A percentile compares a stretch with the other conserved stretches of the same genome.
Evolutionary conservation across 1,140 invertebrate genomes (phyloP).

Genomic region (Hydropsyche tenuis): DNA sequence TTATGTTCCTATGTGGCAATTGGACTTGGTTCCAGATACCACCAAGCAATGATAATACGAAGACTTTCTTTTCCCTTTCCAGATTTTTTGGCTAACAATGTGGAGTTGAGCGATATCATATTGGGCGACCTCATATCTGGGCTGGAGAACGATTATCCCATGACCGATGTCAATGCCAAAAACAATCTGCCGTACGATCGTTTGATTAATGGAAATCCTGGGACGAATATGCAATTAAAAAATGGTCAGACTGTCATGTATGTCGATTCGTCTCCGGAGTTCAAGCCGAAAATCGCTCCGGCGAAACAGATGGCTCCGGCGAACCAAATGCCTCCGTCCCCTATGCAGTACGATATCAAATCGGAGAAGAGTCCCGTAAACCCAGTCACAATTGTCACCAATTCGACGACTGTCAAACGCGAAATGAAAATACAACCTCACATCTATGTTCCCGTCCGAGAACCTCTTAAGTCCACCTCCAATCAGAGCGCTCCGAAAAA

Average conservation of each 20-base stretch:
- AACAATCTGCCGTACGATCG: background rate
- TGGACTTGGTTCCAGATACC: no score
- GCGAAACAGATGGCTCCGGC: background rate
- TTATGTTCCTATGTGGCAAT: no score
- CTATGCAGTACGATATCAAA: background rate
- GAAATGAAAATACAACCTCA: slow-evolving; percentile 20
- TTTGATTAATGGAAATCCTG: slow-evolving; percentile 16
- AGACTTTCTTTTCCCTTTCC: slow-evolving; percentile 18
- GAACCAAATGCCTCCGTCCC: background rate
- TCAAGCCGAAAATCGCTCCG: background rate
- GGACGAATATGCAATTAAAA: no score
- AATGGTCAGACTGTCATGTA: background rate
- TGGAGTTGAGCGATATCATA: slow-evolving; percentile 32
- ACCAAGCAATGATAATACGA: background rate
- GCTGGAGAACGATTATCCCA: slow-evolving; percentile 22
- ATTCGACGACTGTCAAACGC: background rate
- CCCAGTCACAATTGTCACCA: background rate
- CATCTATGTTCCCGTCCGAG: background rate
- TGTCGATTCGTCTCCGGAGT: background rate
- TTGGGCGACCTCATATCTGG: slow-evolving; percentile 33
- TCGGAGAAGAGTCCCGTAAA: background rate
- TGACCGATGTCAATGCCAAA: background rate
- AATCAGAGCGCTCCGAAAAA: background rate
- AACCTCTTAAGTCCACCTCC: background rate
- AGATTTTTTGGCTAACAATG: slow-evolving; percentile 35